Percentiles rank a stretch among this genome's conserved stretches.
Evolutionary conservation across 2,113 vertebrate species (phyloP).

Genomic region (Hippocampus abdominalis): DNA sequence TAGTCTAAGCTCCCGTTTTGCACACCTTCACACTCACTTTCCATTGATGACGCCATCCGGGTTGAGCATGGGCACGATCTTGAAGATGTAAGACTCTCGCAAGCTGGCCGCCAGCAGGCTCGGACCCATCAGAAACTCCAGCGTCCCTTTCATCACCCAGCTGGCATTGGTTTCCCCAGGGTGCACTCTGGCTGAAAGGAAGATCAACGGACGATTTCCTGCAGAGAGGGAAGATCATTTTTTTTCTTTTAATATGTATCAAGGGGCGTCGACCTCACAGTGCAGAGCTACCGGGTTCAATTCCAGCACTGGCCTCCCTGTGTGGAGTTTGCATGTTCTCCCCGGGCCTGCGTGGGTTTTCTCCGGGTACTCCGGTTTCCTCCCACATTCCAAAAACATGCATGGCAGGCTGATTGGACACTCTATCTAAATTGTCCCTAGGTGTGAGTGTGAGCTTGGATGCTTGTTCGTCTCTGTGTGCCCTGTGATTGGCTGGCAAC

Average conservation of each 20-base stretch:
- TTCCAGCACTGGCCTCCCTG: too few species aligned
- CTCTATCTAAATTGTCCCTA: too few species aligned
- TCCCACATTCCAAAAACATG: too few species aligned
- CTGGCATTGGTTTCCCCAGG: slow-evolving; percentile 97
- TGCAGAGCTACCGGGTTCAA: too few species aligned
- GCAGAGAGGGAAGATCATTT: slow-evolving; percentile 9
- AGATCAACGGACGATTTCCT: slow-evolving; percentile 95
- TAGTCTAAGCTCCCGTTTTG: background rate
- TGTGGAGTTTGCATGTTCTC: too few species aligned
- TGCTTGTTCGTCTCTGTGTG: too few species aligned
- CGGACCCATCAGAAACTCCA: slow-evolving; percentile 94
- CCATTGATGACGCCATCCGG: slow-evolving; percentile 98
- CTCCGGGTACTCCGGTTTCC: too few species aligned
- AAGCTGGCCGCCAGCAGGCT: slow-evolving; percentile 83
- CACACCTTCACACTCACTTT: slow-evolving; percentile 76
- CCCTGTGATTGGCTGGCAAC: too few species aligned
- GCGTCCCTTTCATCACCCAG: slow-evolving; percentile 98
- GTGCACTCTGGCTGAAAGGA: slow-evolving; percentile 93
- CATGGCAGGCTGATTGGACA: too few species aligned
- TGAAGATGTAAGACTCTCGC: slow-evolving; percentile 94
- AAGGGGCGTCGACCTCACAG: too few species aligned
- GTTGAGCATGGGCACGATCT: slow-evolving; percentile 98
- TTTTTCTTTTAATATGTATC: background rate
- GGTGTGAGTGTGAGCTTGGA: too few species aligned
- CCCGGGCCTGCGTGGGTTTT: too few species aligned